Base-by-base conservation (phyloP, 2,888 invertebrate species). In the Spicauda simplicius region DNA sequence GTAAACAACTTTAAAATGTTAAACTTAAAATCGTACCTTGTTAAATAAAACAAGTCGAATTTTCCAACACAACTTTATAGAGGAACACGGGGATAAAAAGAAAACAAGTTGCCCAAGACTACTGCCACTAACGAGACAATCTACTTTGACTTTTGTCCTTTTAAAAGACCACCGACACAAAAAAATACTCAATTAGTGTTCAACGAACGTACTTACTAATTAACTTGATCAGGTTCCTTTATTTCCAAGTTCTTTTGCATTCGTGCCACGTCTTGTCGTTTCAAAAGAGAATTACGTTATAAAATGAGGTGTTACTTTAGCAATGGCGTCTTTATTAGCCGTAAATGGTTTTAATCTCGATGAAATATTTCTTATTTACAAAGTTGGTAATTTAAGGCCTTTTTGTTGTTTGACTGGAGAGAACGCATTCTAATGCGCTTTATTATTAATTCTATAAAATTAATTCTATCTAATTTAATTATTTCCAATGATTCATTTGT, bases 101-200 rank as follows among this genome's bases (percentile, higher is more conserved):
- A 64, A 64, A 64, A 50, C 64, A 52, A 33, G 16, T 52, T 57
- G 57, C 62, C 61, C 57, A 68, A 62, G 68, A 68, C 68, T 68
- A 63, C 62, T 50, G 61, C 62, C 68, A 68, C 68, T 68, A 68
- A 68, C 68, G 68, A 68, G 62, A 68, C 68, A 62, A 81, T 82
- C 84, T 67, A 67, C 67, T 84, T 85, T 83, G 84, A 87, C 86
- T 85, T 86, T 80, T 81, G 83, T 84, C 80, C 77, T 80, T 78
- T 73, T 76, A 80, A 87, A 87, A 84, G 81, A 81, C 80, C 80
- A 77, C 74, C 71, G 78, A 76, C 50, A 67, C 41, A 77, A 87
- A 88, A 37, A 88, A 88, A 86, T 81, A 78, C 79, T 82, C 88
- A 89, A 90, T 90, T 90, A 90, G 87, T 85, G 86, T 83, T 82